These are phyloP conservation scores for Archaeoteleia sp. DNA, from an alignment of 2,888 invertebrate genomes.

Conservation along the genomic window DNA sequence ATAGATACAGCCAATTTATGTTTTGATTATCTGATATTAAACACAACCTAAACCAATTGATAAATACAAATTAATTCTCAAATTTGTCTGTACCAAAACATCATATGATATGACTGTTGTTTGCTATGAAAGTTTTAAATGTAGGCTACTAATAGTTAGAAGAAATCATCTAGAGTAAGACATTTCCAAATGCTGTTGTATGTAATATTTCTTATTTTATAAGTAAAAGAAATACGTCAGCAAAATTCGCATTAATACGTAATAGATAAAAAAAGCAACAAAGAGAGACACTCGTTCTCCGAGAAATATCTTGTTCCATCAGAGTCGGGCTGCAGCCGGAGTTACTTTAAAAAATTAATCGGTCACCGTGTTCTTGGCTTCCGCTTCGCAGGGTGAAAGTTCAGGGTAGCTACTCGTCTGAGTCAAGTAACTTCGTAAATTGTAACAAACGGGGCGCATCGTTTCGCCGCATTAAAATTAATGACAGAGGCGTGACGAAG, in stretches of 20 bases:
- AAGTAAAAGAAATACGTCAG: no score
- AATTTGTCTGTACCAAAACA: no score
- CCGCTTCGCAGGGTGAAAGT: constrained; percentile 1
- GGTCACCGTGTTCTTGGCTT: constrained; percentile 46
- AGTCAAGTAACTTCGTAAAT: constrained; percentile 56
- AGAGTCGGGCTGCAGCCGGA: not conserved
- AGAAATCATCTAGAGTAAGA: no score
- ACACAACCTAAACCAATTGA: no score
- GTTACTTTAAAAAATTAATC: constrained; percentile 67
- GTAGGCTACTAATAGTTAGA: no score
- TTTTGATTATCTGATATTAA: no score
- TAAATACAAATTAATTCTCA: no score
- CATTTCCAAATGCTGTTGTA: no score
- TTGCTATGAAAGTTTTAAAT: no score
- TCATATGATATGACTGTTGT: no score
- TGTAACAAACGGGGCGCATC: constrained; percentile 66
- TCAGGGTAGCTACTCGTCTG: not conserved
- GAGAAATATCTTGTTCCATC: not conserved
- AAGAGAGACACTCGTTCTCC: not conserved
- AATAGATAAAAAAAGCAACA: not conserved
- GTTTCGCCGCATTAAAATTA: constrained; percentile 69
- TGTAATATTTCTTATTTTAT: no score
- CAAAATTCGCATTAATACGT: not conserved
- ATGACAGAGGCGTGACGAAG: constrained; percentile 65
- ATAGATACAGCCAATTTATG: no score